phyloP scores from a whole-genome alignment of 35 echinoderm and acorn worm species.

The Hemicentrotus pulcherrimus region DNA sequence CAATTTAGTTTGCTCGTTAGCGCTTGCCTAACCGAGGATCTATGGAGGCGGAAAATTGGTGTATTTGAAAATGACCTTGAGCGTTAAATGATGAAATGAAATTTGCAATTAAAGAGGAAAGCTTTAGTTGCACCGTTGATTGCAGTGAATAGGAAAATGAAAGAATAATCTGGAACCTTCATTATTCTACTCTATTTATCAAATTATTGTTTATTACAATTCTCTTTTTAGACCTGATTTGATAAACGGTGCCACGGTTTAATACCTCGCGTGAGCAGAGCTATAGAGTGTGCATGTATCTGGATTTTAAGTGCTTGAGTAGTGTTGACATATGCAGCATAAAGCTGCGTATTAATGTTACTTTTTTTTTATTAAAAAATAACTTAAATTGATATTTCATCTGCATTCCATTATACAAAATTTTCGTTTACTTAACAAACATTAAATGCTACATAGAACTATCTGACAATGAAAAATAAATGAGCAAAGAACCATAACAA shows the following conservation, averaged over 20 bases:
- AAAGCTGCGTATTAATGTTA: too few species aligned
- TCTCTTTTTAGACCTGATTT: not conserved
- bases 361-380: too few species aligned
- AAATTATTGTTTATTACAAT: not conserved
- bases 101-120: conserved; percentile 4
- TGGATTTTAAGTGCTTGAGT: too few species aligned
- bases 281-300: too few species aligned
- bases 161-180: not conserved
- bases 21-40: not conserved
- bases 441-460: too few species aligned
- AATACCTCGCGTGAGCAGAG: too few species aligned
- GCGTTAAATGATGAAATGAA: not conserved
- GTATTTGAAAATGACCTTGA: not conserved
- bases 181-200: conserved; percentile 11
- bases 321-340: too few species aligned
- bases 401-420: too few species aligned
- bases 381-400: too few species aligned
- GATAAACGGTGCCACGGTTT: not conserved
- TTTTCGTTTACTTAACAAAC: too few species aligned
- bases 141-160: not conserved
- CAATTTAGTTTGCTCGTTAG: conserved; percentile 18
- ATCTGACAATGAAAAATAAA: too few species aligned
- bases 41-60: not conserved
- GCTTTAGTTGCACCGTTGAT: not conserved
- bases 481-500: too few species aligned